phyloP scores from a whole-genome alignment of 2,888 invertebrate species.

The Tenthredo amoena region DNA sequence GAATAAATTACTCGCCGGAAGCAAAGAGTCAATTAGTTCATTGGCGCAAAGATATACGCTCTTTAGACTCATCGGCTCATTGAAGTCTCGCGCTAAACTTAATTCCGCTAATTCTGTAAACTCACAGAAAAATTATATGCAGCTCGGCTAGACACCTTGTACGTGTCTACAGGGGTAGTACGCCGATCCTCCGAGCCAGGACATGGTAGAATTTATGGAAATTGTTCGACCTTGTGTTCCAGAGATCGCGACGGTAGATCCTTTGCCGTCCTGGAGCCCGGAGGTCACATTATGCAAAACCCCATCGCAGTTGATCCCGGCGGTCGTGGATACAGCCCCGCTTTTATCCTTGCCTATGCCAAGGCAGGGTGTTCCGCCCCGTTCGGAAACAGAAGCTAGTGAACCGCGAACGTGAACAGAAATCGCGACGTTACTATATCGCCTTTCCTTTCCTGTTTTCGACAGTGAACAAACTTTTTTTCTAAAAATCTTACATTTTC shows the following conservation, averaged over 20 bases:
- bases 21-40: not conserved
- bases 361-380: not conserved
- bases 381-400: slow-evolving; percentile 8
- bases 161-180: not conserved
- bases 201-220: slow-evolving; percentile 26
- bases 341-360: slow-evolving; percentile 51
- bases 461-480: not conserved
- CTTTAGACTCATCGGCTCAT: not conserved
- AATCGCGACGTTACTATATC: not conserved
- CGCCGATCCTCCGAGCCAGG: not conserved
- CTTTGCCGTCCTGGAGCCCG: slow-evolving; percentile 53
- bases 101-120: not conserved
- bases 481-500: not conserved
- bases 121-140: not conserved
- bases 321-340: slow-evolving; percentile 49
- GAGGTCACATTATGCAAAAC: slow-evolving; percentile 55
- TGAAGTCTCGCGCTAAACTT: not conserved
- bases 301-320: slow-evolving; percentile 53
- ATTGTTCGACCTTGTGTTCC: slow-evolving; percentile 41
- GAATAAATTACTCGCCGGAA: not conserved
- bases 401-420: slow-evolving; percentile 32
- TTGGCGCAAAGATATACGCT: not conserved
- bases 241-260: slow-evolving; percentile 50
- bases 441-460: not conserved
- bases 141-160: not conserved